phyloP scores from a whole-genome alignment of 2,113 vertebrate species.

The Stomatorhinus ivindoensis region DNA sequence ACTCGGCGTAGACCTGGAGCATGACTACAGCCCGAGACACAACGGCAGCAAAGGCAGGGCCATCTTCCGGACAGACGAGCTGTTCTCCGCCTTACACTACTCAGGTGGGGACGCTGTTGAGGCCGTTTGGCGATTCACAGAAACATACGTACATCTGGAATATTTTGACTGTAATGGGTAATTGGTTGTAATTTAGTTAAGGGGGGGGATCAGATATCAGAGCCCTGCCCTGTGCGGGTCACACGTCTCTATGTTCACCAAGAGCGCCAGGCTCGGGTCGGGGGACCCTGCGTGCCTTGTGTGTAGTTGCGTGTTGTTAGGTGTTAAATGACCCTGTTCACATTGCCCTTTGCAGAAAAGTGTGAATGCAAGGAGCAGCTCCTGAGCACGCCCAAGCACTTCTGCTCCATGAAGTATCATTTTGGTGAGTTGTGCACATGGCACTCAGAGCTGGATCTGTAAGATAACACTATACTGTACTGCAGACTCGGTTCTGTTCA shows the following conservation, averaged over 20 bases:
- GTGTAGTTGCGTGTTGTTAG: neutral
- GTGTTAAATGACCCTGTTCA: neutral
- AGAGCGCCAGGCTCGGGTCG: too few relatives aligned
- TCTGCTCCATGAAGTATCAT: constrained; percentile 89
- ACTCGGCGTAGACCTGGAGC: constrained; percentile 62
- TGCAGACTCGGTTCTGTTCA: neutral
- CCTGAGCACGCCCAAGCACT: constrained; percentile 78
- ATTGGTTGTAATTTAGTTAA: neutral
- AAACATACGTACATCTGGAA: neutral
- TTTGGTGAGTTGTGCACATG: constrained; percentile 72
- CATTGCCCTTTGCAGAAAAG: constrained; percentile 70
- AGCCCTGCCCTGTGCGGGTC: neutral
- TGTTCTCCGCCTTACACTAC: constrained; percentile 88
- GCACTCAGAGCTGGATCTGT: neutral
- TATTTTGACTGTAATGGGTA: too few relatives aligned
- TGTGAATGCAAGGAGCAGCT: constrained; percentile 92
- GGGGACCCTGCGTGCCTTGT: neutral
- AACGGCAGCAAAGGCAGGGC: constrained; percentile 65
- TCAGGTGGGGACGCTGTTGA: constrained; percentile 66
- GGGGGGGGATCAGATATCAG: neutral
- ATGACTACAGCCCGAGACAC: constrained; percentile 47
- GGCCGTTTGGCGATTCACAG: neutral
- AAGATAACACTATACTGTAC: neutral
- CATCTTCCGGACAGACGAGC: constrained; percentile 80
- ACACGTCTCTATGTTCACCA: too few relatives aligned